These are phyloP conservation scores for Lepidocyrtoides sp. DNA, from an alignment of 2,888 invertebrate genomes.

Conservation along the genomic window DNA sequence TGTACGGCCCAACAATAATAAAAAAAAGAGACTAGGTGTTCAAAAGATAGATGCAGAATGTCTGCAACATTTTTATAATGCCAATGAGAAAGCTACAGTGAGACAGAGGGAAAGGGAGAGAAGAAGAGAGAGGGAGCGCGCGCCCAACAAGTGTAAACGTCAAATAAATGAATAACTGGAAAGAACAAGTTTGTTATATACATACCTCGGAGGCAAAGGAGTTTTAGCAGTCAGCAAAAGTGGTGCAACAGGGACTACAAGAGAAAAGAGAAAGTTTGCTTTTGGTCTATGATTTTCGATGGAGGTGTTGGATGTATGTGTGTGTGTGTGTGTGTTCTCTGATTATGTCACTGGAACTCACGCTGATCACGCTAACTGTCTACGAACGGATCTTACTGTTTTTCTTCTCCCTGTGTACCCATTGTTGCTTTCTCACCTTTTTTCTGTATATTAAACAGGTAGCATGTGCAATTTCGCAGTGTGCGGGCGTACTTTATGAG, in stretches of 20 bases:
- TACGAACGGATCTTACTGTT: constrained; percentile 29
- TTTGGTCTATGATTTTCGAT: constrained; percentile 59
- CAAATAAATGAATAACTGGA: constrained; percentile 77
- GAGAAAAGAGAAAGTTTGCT: constrained; percentile 66
- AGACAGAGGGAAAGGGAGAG: not conserved
- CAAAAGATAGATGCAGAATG: not conserved
- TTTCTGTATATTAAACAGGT: constrained; percentile 18
- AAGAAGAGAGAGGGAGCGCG: constrained; percentile 4
- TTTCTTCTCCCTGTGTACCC: constrained; percentile 27
- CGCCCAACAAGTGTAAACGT: constrained; percentile 79
- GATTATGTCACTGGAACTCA: constrained; percentile 44
- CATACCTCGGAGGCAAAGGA: constrained; percentile 68
- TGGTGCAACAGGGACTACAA: constrained; percentile 75
- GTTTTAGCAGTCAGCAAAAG: constrained; percentile 77
- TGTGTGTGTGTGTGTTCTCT: not conserved
- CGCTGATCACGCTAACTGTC: constrained; percentile 53
- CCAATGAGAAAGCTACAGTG: not conserved
- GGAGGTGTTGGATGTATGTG: not conserved
- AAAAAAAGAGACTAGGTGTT: not conserved
- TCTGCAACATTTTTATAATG: not conserved
- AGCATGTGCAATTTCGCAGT: constrained; percentile 40
- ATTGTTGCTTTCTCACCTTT: constrained; percentile 66
- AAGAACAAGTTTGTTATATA: constrained; percentile 66
- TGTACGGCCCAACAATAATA: not conserved
- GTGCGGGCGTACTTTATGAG: not conserved